Evolutionary conservation across 1,140 invertebrate species (phyloP), one percentile per base, ranked within the genome.

Genomic region (Orchestia grillus): DNA sequence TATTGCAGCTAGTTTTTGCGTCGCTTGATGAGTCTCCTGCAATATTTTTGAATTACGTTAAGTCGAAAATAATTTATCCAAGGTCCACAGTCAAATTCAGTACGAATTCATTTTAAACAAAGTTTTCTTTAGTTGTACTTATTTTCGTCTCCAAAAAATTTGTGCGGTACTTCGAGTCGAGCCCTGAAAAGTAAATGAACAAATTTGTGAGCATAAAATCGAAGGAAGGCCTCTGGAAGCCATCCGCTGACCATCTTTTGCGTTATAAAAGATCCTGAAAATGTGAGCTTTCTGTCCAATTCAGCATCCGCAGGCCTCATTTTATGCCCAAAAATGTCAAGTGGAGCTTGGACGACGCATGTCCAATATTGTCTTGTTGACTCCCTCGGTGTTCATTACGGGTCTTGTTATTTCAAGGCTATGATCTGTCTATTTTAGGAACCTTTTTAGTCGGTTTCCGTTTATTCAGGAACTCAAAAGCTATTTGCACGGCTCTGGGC

Each of bases 321-420:
- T 90, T 90, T 90, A 90, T 42, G 88, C 41, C 62, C 43, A 90
- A 90, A 90, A 90, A 90, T 90, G 88, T 90, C 43, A 90, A 90
- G 88, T 90, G 88, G 41, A 90, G 88, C 88, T 41, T 41, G 43
- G 43, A 44, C 88, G 88, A 90, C 88, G 88, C 88, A 90, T 90
- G 88, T n/a, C 92, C 44, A 94, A 94, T 94, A 94, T 94, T 94
- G 92, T 45, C 92, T 94, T 94, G 92, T 94, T 94, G 44, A 45
- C 44, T 94, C 92, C 4, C 92, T 45, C 44, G 92, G 92, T 94
- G 92, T 94, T 94, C 92, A 94, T 94, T 94, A 45, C 92, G 44
- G 43, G 44, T 23, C 43, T 47, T 94, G 92, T 94, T 94, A 94
- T 94, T 94, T 94, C 92, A 94, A 94, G 92, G 92, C 92, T 94